Base-by-base conservation (phyloP, 2,113 vertebrate species). In the Colistium nudipinnis region DNA sequence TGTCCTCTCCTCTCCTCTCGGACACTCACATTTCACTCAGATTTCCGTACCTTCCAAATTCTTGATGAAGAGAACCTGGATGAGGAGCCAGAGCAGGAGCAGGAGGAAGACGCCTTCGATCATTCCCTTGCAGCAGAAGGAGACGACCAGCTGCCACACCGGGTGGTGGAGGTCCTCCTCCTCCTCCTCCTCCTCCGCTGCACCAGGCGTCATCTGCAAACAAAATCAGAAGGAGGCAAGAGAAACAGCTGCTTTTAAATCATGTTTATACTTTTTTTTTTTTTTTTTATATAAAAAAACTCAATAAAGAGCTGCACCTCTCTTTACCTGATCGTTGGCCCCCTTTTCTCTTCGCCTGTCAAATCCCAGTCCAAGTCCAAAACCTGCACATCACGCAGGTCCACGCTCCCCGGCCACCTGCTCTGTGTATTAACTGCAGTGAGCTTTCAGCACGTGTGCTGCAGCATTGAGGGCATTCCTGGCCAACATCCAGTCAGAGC, bases 71-170 rank as follows among this genome's bases (percentile, higher is more conserved):
- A 54, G 54, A 12, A 74, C 47, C 36, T 60, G 62, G 38, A 66
- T 45, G 36, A 74, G 71, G 48, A 74, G 45, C 54, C 62, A 67
- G 55, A 60, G 47, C 36, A 74, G 62, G 4, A 74, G 71, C 36
- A 60, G 54, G 28, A 66, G 10, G 1, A 67, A 1, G 24, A 67
- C 4, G 3, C 56, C 63, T 20, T 75, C 48, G 5, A 68, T 75
- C 64, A 68, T 62, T 17, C 72, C 72, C 8, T 68, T 55, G 22
- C 63, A 75, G 48, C 4, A 68, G 72, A 75, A 61, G 17, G 55
- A 67, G 30, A 67, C n/a, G 6, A 67, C 62, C 0, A 47, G 71
- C 28, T 74, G 54, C 62, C 62, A 59, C 45, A 7, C 47, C 4
- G 54, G 55, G 10, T 22, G 20, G 24, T 45, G 0, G 3, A 28